phyloP scores from a whole-genome alignment of 2,888 invertebrate genomes.

The Latrodectus elegans region DNA sequence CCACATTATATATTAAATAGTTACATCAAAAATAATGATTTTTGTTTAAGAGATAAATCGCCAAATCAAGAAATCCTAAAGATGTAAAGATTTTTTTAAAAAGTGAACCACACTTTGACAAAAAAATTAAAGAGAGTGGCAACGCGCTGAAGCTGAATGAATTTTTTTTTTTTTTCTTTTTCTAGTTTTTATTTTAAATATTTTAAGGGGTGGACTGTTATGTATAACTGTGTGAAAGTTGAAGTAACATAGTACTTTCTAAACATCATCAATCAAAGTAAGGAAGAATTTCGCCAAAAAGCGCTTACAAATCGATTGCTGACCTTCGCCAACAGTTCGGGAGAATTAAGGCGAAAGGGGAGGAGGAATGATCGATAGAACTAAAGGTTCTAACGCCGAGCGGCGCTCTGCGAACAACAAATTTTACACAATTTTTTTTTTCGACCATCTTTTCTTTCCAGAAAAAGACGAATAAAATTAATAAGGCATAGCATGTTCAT shows the following conservation, averaged over 20 bases:
- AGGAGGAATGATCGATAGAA: conserved; percentile 61
- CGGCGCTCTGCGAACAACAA: conserved; percentile 4
- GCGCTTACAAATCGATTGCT: conserved; percentile 37
- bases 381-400: conserved; percentile 48
- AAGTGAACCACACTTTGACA: conserved; percentile 5
- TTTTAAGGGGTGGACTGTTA: not conserved
- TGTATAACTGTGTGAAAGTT: conserved; percentile 33
- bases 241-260: conserved; percentile 6
- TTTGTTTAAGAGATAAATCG: conserved; percentile 31
- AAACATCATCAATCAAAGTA: conserved; percentile 28
- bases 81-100: not conserved
- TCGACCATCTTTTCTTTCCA: too few species aligned
- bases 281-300: conserved; percentile 15
- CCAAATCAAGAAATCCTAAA: conserved; percentile 28
- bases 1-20: too few species aligned
- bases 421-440: too few species aligned
- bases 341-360: conserved; percentile 26
- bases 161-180: conserved; percentile 21
- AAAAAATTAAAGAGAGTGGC: not conserved
- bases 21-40: too few species aligned
- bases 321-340: conserved; percentile 41
- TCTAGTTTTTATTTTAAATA: too few species aligned
- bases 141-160: not conserved
- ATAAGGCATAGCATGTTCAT: too few species aligned
- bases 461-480: too few species aligned